Percentiles rank a stretch among this genome's conserved stretches.
phyloP scores from a whole-genome alignment of 2,888 invertebrate species.

The Smittia sp. region DNA sequence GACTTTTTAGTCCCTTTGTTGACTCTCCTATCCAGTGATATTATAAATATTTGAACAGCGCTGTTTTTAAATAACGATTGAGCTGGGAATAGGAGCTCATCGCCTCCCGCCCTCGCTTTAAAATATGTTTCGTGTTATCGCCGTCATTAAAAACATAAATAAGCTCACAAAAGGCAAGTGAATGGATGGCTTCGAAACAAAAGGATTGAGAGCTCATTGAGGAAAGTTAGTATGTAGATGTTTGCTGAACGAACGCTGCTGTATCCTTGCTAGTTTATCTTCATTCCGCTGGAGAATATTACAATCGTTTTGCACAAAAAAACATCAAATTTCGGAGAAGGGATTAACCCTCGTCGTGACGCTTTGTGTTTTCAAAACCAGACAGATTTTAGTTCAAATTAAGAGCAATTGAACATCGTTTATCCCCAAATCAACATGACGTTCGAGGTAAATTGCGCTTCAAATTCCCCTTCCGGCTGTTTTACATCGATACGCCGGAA shows the following conservation, averaged over 20 bases:
- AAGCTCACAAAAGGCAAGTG: constrained; percentile 14
- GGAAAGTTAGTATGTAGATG: not conserved
- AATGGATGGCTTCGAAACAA: not conserved
- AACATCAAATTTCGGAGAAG: not conserved
- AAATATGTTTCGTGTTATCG: constrained; percentile 40
- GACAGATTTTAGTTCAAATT: constrained; percentile 34
- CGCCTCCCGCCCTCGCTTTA: not conserved
- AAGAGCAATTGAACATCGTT: constrained; percentile 39
- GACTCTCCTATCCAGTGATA: not conserved
- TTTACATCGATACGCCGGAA: not conserved
- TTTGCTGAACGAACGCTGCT: not conserved
- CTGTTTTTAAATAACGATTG: constrained; percentile 24
- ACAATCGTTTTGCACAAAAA: not conserved
- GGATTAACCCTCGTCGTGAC: constrained; percentile 7
- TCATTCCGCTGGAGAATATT: not conserved
- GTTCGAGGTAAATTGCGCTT: not conserved
- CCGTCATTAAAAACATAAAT: constrained; percentile 34
- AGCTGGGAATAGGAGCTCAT: constrained; percentile 11
- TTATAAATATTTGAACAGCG: constrained; percentile 36
- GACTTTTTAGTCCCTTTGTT: not conserved
- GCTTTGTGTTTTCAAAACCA: constrained; percentile 23
- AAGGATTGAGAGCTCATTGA: constrained; percentile 36
- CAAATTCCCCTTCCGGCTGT: not conserved
- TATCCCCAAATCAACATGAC: constrained; percentile 23
- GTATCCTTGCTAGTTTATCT: constrained; percentile 28